Base-by-base conservation (phyloP, 2,797 vertebrate species). In the Catamblyrhynchus diadema region DNA sequence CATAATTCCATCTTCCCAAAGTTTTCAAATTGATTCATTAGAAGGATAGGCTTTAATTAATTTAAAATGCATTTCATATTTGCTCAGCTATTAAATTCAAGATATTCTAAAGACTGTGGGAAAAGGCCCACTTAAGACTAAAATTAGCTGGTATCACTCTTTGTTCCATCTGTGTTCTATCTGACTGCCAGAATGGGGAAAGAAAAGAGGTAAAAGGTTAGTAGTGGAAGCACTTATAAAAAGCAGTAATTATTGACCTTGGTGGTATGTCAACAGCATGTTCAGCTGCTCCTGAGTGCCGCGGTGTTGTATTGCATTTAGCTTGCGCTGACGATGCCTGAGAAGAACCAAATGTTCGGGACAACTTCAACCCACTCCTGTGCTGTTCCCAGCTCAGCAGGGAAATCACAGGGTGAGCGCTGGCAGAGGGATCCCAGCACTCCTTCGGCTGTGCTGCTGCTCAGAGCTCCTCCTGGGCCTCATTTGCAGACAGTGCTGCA, bases 121-220 rank as follows among this genome's bases (percentile, higher is more conserved):
- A 67, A 95, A 96, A 50, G 59, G 75, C 80, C 71, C 54, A 81
- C 51, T 50, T 86, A 90, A 62, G 65, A 65, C 60, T 94, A 88
- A 90, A 90, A 93, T 82, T 81, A 85, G 65, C 83, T 74, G 85
- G 4, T 50, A 35, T 82, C 93, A 71, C 47, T 86, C 59, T 94
- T 94, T 96, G 53, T 84, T 94, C 93, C 93, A 84, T 95, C 92
- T 94, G 65, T 90, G 67, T 75, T 83, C 62, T 85, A 24, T 87
- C 82, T 95, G 84, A 66, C 48, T 90, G 67, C 51, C 65, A 86
- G 47, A 50, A 83, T 19, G 35, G 35, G 53, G 51, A 10, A 45
- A 75, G 65, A 59, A 86, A 83, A 59, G 69, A 69, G 33, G 54
- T 88, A 69, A 41, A 89, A 81, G 42, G 54, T 91, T 70, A 89